Evolutionary conservation across 2,113 vertebrate genomes (phyloP).

Genomic region (Actenoides hombroni): DNA sequence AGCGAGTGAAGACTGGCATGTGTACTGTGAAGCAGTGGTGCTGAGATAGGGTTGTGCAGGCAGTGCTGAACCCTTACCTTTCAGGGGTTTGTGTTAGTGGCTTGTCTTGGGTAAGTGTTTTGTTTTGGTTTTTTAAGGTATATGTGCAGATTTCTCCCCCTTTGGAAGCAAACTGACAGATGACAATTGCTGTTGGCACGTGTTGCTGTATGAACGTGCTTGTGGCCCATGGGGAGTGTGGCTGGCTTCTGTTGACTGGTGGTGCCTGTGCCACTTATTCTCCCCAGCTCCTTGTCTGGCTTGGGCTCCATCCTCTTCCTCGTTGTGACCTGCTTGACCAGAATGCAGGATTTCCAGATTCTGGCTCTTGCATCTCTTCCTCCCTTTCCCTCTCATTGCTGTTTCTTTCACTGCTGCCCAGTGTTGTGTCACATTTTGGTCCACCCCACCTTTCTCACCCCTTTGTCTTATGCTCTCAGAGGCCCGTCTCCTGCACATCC

Average conservation of each 20-base stretch:
- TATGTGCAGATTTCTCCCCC: not conserved
- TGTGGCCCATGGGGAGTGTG: rapidly evolving
- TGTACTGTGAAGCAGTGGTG: rapidly evolving
- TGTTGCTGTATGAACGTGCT: rapidly evolving
- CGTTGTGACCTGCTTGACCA: not conserved
- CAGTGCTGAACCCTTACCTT: rapidly evolving
- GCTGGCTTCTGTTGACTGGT: not conserved
- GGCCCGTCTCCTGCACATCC: not conserved
- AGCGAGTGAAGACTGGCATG: rapidly evolving
- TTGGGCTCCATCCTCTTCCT: not conserved
- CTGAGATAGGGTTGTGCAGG: not conserved
- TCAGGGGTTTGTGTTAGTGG: not conserved
- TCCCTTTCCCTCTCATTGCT: not conserved
- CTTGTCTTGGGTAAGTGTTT: not conserved
- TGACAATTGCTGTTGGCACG: rapidly evolving
- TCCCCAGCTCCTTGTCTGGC: not conserved
- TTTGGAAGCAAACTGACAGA: not conserved
- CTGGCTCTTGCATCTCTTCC: not conserved
- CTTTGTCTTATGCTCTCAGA: not conserved
- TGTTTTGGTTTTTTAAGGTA: not conserved
- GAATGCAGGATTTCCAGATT: not conserved
- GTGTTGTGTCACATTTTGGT: rapidly evolving
- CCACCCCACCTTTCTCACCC: not conserved
- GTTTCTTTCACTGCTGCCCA: not conserved
- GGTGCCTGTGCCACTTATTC: not conserved